Evolutionary conservation across 2,888 invertebrate species (phyloP).

Genomic region (Oscheius sp.): DNA sequence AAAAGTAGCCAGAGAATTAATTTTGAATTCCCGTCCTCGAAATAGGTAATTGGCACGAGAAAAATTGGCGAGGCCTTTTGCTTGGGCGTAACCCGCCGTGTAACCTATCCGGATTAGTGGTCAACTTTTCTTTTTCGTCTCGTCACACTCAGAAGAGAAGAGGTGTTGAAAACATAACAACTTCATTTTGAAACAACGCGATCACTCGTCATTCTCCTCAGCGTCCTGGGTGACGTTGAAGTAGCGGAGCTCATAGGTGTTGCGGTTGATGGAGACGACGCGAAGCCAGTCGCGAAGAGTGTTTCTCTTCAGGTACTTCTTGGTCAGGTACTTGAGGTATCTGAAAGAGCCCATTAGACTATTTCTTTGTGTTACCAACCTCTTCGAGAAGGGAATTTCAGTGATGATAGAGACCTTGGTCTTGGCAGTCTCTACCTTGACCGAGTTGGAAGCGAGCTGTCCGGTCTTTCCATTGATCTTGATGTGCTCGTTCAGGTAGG

Average conservation of each 20-base stretch:
- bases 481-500: slow-evolving; percentile 77
- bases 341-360: slow-evolving; percentile 75
- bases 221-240: slow-evolving; percentile 86
- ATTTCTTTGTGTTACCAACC: slow-evolving; percentile 75
- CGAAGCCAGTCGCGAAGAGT: slow-evolving; percentile 98
- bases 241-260: slow-evolving; percentile 97
- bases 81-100: no score
- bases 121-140: no score
- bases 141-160: no score
- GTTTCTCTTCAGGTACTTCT: slow-evolving; percentile 99
- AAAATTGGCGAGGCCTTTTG: no score
- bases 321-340: slow-evolving; percentile 98
- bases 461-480: slow-evolving; percentile 97
- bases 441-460: slow-evolving; percentile 92
- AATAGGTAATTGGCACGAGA: no score
- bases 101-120: no score
- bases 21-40: no score
- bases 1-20: no score
- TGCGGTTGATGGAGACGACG: slow-evolving; percentile 95
- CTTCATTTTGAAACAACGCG: slow-evolving; percentile 11
- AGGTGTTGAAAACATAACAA: slow-evolving; percentile 16
- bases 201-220: slow-evolving; percentile 74
- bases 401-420: slow-evolving; percentile 91
- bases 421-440: slow-evolving; percentile 91
- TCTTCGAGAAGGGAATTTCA: slow-evolving; percentile 84